A percentile compares a stretch with the other conserved stretches of the same genome.
Evolutionary conservation across 2,113 vertebrate genomes (phyloP).

Genomic region (Phylloscopus trochiloides): DNA sequence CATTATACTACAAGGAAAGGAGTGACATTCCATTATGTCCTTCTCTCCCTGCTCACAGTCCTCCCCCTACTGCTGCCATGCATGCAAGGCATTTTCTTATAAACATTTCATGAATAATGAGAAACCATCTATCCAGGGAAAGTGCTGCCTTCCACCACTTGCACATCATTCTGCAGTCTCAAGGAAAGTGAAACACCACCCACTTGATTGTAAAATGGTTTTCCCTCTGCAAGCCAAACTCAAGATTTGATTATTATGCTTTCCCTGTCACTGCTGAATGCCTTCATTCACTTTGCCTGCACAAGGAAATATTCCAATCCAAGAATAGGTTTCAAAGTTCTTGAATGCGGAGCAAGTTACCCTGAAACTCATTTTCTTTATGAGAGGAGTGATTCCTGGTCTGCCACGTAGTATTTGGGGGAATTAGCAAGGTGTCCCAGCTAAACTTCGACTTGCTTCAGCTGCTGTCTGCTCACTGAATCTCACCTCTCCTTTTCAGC

Average conservation of each 20-base stretch:
- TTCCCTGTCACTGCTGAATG: background rate
- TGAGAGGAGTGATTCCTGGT: background rate
- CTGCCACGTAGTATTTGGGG: background rate
- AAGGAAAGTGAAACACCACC: background rate
- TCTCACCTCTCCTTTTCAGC: background rate
- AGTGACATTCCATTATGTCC: slow-evolving; percentile 7
- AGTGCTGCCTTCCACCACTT: background rate
- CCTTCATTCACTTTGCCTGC: background rate
- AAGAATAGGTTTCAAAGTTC: background rate
- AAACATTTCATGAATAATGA: slow-evolving; percentile 20
- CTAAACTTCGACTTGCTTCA: background rate
- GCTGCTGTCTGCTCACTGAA: background rate
- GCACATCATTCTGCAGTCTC: background rate
- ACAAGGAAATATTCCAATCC: background rate
- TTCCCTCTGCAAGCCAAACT: background rate
- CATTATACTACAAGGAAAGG: slow-evolving; percentile 12
- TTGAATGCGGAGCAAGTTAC: background rate
- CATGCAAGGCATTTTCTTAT: background rate
- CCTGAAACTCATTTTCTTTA: background rate
- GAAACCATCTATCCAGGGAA: background rate
- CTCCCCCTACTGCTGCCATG: background rate
- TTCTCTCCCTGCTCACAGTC: background rate
- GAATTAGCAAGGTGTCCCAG: background rate
- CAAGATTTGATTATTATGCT: background rate
- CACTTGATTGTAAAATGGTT: background rate